A percentile compares a stretch with the other conserved stretches of the same genome.
phyloP scores from a whole-genome alignment of 1,140 invertebrate species.

The Eupristina koningsbergeri region DNA sequence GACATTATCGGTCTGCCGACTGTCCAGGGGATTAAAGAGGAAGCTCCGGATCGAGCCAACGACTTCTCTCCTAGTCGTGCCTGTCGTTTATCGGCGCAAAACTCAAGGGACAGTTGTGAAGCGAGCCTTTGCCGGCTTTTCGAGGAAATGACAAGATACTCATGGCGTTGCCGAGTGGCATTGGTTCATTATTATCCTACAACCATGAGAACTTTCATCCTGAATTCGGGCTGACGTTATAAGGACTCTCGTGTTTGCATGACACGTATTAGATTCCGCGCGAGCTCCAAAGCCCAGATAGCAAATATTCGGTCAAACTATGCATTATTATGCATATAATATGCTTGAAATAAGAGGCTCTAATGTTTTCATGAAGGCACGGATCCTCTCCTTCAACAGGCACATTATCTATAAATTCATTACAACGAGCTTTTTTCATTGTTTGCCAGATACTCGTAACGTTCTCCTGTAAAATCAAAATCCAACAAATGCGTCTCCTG shows the following conservation, averaged over 20 bases:
- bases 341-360: neutral
- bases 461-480: no score
- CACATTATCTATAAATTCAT: conserved; percentile 8
- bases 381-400: neutral
- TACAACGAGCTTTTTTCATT: no score
- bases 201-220: neutral
- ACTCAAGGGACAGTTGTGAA: neutral
- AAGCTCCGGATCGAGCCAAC: neutral
- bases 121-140: neutral
- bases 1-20: conserved; percentile 24
- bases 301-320: neutral
- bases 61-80: neutral
- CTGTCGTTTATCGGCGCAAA: conserved; percentile 24
- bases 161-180: neutral
- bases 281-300: neutral
- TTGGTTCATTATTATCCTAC: neutral
- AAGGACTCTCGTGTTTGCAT: neutral
- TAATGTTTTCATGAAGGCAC: neutral
- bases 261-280: neutral
- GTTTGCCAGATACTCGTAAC: no score
- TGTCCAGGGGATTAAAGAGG: conserved; percentile 34
- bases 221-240: neutral
- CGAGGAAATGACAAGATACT: neutral
- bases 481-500: no score
- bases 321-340: neutral